phyloP scores from a whole-genome alignment of 2,888 invertebrate genomes.

The Eupithecia inturbata region DNA sequence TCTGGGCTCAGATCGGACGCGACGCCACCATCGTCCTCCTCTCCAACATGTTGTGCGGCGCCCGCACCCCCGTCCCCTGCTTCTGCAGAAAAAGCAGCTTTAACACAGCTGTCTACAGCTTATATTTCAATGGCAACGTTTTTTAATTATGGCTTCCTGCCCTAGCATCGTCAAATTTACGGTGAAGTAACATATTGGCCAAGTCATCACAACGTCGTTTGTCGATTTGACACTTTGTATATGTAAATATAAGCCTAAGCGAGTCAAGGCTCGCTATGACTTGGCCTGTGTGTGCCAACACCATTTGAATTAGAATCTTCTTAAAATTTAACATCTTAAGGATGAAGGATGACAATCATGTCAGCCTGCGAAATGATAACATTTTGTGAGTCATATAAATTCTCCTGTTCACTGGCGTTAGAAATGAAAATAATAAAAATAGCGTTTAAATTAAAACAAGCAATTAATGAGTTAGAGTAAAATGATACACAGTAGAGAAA shows the following conservation, averaged over 20 bases:
- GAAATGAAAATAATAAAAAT: not conserved
- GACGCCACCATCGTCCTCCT: constrained; percentile 73
- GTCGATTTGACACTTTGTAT: no score
- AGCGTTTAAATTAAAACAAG: not conserved
- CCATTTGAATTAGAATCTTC: not conserved
- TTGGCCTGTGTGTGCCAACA: not conserved
- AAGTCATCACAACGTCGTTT: not conserved
- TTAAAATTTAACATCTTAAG: not conserved
- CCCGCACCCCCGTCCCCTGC: constrained; percentile 79
- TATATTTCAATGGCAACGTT: not conserved
- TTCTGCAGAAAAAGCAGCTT: constrained; percentile 58
- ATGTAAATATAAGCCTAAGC: not conserved
- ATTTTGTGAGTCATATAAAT: not conserved
- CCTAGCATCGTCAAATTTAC: not conserved
- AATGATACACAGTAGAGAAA: constrained; percentile 25
- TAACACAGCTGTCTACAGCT: constrained; percentile 13
- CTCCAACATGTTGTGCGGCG: constrained; percentile 71
- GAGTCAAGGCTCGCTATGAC: not conserved
- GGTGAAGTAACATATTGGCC: not conserved
- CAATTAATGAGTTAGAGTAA: constrained; percentile 5
- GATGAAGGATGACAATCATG: not conserved
- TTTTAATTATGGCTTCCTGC: no score
- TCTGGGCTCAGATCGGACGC: constrained; percentile 79
- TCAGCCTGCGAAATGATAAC: no score
- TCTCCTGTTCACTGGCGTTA: not conserved